Base-by-base conservation (phyloP, 2,888 invertebrate species). In the Lepidochrysops patricia region DNA sequence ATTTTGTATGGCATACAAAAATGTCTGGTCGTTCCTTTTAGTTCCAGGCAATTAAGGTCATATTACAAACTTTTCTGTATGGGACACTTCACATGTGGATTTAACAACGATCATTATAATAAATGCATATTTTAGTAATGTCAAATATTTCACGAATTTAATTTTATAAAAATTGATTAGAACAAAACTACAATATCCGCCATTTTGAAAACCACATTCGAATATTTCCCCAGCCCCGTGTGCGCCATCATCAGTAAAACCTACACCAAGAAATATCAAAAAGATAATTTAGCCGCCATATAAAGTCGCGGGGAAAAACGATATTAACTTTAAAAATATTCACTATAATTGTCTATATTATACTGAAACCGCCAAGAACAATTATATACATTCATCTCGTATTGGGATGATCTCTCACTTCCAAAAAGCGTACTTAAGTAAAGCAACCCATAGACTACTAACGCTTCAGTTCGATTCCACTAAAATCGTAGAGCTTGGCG, bases 311-410 rank as follows among this genome's bases (percentile, higher is more conserved):
- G 19, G 43, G 23, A 15, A 43, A 19, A 43, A 43, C 9, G 43
- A 43, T 43, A 23, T 9, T 19, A 19, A 23, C 43, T 43, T 43
- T 37, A 19, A 43, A 43, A 43, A 43, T 43, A 43, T 43, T 19
- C 19, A 43, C 43, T 50, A 50, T 50, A 26, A 50, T 7, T 15
- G 12, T 54, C 12, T 54, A 54, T 32, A 54, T 54, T 12, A 1
- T 35, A 52, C 5, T 54, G 54, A 32, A 13, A 50, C 50, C n/a
- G 25, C 50, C 50, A 50, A 50, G n/a, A 50, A 50, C 50, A 50
- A 26, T 50, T 2, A 25, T 26, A 26, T 50, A 50, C 50, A 50
- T 13, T 26, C n/a, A 50, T 50, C 26, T 50, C 50, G 26, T 50
- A 50, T 26, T 9, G 29, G 19, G 19, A 32, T 15, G 23, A 27